These are phyloP conservation scores for Paedocypris sp. DNA, from an alignment of 2,113 vertebrate genomes.

Conservation along the genomic window DNA sequence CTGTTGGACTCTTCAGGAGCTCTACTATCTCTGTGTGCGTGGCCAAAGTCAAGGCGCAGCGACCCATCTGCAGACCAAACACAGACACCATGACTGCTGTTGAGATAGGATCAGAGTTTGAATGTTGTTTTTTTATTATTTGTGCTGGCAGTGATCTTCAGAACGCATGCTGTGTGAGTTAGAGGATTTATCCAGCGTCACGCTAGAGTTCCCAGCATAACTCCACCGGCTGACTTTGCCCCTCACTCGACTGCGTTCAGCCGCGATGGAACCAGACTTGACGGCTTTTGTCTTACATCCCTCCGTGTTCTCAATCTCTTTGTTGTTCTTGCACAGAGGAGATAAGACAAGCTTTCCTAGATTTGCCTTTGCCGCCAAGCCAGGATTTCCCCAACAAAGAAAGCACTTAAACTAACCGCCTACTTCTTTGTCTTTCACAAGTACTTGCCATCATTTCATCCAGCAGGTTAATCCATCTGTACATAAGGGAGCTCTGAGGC, in stretches of 20 bases:
- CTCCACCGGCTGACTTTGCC: too few species aligned
- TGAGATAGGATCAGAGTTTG: background rate
- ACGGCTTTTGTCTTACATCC: conserved; percentile 4
- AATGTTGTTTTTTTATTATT: background rate
- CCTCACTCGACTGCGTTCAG: too few species aligned
- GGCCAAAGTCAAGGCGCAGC: conserved; percentile 74
- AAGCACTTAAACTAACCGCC: background rate
- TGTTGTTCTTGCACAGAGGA: conserved; percentile 16
- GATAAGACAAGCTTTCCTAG: conserved; percentile 40
- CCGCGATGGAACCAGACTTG: background rate
- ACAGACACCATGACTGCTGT: background rate
- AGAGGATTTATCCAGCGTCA: too few species aligned
- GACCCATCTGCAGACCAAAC: conserved; percentile 63
- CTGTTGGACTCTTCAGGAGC: conserved; percentile 69
- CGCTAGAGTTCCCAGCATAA: too few species aligned
- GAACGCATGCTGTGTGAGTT: too few species aligned
- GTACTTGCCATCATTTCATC: too few species aligned
- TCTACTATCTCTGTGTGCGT: conserved; percentile 65
- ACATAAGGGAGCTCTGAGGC: too few species aligned
- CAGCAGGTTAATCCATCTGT: too few species aligned
- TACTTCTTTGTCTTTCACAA: too few species aligned
- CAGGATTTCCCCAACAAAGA: conserved; percentile 39
- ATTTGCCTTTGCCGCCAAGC: conserved; percentile 38
- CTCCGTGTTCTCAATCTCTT: conserved; percentile 7
- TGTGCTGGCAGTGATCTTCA: too few species aligned